Percentiles rank a stretch among this genome's conserved stretches.
Evolutionary conservation across 2,113 vertebrate genomes (phyloP).

Genomic region (Clinocottus analis): DNA sequence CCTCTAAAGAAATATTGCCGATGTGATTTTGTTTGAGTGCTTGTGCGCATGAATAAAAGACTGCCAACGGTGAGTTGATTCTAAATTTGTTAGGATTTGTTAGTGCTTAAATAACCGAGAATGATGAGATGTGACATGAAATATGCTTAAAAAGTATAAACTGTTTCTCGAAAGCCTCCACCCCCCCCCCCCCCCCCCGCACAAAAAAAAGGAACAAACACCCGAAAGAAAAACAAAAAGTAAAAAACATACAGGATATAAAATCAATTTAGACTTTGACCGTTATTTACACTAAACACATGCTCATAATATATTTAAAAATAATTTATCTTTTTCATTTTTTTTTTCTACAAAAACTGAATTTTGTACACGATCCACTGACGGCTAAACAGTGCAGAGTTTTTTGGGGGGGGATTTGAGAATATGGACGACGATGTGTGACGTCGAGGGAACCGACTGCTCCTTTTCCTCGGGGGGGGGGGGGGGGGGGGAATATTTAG

Average conservation of each 20-base stretch:
- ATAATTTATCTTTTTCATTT: slow-evolving; percentile 83
- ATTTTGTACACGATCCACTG: slow-evolving; percentile 80
- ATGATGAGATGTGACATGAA: slow-evolving; percentile 65
- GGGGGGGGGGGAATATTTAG: slow-evolving; percentile 31
- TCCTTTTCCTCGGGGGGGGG: too few species aligned
- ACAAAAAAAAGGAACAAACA: slow-evolving; percentile 67
- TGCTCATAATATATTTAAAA: slow-evolving; percentile 84
- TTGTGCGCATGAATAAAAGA: slow-evolving; percentile 28
- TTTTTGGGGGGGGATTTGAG: slow-evolving; percentile 58
- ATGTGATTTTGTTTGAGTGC: slow-evolving; percentile 53
- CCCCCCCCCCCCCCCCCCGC: too few species aligned
- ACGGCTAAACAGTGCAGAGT: slow-evolving; percentile 72
- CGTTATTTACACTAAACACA: slow-evolving; percentile 85
- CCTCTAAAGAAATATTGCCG: slow-evolving; percentile 44
- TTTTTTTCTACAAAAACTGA: slow-evolving; percentile 81
- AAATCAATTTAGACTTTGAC: slow-evolving; percentile 83
- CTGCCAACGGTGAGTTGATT: slow-evolving; percentile 43
- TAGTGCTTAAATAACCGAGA: slow-evolving; percentile 76
- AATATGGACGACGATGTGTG: slow-evolving; percentile 52
- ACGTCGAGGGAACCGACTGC: slow-evolving; percentile 39
- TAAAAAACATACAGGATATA: slow-evolving; percentile 82
- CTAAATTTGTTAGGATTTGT: slow-evolving; percentile 80
- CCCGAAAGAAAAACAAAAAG: slow-evolving; percentile 68
- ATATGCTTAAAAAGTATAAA: slow-evolving; percentile 62
- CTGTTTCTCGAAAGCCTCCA: too few species aligned